Evolutionary conservation across 2,113 vertebrate genomes (phyloP), one percentile per base, ranked within the genome.

Genomic region (Ciconia boyciana): DNA sequence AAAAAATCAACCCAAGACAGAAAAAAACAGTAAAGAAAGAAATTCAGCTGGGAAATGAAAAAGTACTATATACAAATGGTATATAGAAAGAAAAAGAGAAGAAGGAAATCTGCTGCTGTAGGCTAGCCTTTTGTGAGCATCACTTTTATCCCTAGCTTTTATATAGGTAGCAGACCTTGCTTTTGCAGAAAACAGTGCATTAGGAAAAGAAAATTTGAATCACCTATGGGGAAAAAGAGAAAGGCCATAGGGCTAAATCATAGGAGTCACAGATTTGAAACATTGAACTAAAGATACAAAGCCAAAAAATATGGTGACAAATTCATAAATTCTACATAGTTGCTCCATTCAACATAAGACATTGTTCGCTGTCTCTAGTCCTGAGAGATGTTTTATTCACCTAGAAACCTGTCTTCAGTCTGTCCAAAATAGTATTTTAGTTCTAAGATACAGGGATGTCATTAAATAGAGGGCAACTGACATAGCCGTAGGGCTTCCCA

Each of bases 391-490:
- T 74, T 95, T 91, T 94, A 85, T 96, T 94, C 81, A 83, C 83
- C 54, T 69, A 55, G 55, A 94, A 96, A 86, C 58, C 44, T 89
- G 28, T 62, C 76, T 96, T 90, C 85, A 87, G 51, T 82, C 69
- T 94, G 66, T 78, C 75, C n/a, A 1, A 91, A 92, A 94, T 74
- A 93, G 51, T 83, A 89, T 94, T 96, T 87, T 76, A 91, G 28
- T 97, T 96, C 76, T 96, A 77, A 95, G 71, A 92, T 69, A 65
- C 18, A 81, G 48, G 19, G 10, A 87, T 90, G 55, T 75, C 93
- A 94, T 97, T 96, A 91, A 94, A 96, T 64, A 93, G 75, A 96
- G 78, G 75, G 34, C 36, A 84, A 76, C 46, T 93, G 93, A 94
- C 95, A 95, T 68, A 86, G 93, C 88, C 2, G 1, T 60, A 84